phyloP scores from a whole-genome alignment of 1,140 invertebrate genomes.

The Drosophila orosa region DNA sequence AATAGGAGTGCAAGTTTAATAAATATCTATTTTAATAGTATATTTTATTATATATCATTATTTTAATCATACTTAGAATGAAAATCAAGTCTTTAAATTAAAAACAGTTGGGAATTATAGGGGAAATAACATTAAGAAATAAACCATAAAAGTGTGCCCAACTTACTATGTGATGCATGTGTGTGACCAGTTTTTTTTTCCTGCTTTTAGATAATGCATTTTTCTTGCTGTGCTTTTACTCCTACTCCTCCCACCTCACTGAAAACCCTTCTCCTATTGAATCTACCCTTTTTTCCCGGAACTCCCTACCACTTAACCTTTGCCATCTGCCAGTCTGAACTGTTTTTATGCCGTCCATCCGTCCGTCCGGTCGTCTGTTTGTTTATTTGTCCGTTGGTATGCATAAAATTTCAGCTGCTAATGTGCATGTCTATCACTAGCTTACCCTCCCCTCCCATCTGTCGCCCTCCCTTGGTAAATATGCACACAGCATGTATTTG shows the following conservation, averaged over 20 bases:
- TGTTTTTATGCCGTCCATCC: slow-evolving; percentile 19
- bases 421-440: slow-evolving; percentile 57
- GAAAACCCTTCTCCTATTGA: neutral
- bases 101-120: no score
- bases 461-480: slow-evolving; percentile 3
- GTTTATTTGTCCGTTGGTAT: slow-evolving; percentile 52
- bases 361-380: slow-evolving; percentile 21
- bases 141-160: neutral
- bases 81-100: no score
- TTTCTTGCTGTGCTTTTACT: neutral
- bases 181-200: neutral
- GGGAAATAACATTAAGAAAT: no score
- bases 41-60: neutral
- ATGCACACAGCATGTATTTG: slow-evolving; percentile 50
- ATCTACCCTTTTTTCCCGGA: neutral
- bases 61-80: no score
- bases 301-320: slow-evolving; percentile 17
- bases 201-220: neutral
- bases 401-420: slow-evolving; percentile 61
- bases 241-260: neutral
- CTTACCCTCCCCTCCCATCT: neutral
- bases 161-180: neutral
- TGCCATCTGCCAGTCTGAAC: slow-evolving; percentile 6
- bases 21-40: neutral
- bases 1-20: neutral